Percentiles rank a stretch among this genome's conserved stretches.
phyloP scores from a whole-genome alignment of 2,113 vertebrate species.

The Scartelaos histophorus region DNA sequence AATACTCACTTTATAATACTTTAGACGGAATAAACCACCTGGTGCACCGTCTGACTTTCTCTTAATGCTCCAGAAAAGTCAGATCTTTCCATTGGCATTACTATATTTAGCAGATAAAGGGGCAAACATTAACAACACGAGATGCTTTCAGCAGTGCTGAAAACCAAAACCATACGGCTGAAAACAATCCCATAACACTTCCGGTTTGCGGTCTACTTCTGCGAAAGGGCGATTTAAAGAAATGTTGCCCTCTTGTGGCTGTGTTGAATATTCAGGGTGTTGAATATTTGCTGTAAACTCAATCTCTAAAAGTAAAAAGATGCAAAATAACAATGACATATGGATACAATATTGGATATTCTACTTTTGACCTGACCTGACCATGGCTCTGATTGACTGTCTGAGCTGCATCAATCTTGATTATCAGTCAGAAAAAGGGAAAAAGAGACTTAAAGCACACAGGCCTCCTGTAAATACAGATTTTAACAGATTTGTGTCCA shows the following conservation, averaged over 20 bases:
- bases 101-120: neutral
- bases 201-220: neutral
- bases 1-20: too few species aligned
- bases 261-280: too few species aligned
- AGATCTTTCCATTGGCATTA: neutral
- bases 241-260: neutral
- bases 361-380: neutral
- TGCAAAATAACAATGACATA: neutral
- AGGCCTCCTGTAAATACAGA: too few species aligned
- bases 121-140: neutral
- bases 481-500: too few species aligned
- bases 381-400: neutral
- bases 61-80: neutral
- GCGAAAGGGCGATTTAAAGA: neutral
- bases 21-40: neutral
- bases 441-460: conserved; percentile 6
- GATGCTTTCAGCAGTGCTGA: neutral
- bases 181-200: neutral
- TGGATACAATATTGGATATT: too few species aligned
- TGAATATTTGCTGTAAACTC: neutral
- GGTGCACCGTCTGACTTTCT: neutral
- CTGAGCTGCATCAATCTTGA: neutral
- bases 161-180: too few species aligned
- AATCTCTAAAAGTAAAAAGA: neutral
- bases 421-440: neutral